Evolutionary conservation across 2,888 invertebrate species (phyloP).

Genomic region (Ectemnius lituratus): DNA sequence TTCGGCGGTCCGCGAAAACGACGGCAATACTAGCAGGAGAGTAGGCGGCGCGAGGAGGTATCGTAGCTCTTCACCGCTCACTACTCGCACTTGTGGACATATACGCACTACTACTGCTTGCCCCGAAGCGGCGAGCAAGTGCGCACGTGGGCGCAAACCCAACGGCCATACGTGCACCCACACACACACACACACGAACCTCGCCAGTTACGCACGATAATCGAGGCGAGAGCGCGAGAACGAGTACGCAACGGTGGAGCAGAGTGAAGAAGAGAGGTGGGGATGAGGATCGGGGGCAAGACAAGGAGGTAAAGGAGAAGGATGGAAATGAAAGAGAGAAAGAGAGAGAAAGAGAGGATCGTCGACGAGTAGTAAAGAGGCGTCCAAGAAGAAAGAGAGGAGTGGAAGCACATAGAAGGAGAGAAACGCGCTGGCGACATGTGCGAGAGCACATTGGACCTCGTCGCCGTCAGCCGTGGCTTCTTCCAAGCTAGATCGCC

Average conservation of each 20-base stretch:
- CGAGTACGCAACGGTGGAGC: slow-evolving; percentile 38
- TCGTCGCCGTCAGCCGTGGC: slow-evolving; percentile 40
- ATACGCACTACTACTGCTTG: no score
- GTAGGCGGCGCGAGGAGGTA: slow-evolving; percentile 42
- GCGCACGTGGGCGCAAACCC: slow-evolving; percentile 16
- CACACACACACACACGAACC: slow-evolving; percentile 28
- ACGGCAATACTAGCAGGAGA: slow-evolving; percentile 45
- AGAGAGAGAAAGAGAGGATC: background rate
- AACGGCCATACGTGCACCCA: slow-evolving; percentile 25
- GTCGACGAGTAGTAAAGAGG: background rate
- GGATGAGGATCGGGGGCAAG: background rate
- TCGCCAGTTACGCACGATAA: no score
- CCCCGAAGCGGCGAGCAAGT: background rate
- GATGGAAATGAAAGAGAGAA: slow-evolving; percentile 7
- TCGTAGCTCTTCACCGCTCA: no score
- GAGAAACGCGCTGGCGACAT: slow-evolving; percentile 42
- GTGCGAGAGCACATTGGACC: slow-evolving; percentile 44
- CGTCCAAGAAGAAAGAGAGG: slow-evolving; percentile 19
- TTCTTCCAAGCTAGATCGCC: slow-evolving; percentile 51
- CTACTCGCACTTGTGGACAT: no score
- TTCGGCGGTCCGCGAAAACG: slow-evolving; percentile 52
- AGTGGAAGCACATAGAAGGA: slow-evolving; percentile 8
- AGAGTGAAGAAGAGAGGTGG: slow-evolving; percentile 11
- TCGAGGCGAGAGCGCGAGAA: slow-evolving; percentile 16
- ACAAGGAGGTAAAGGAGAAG: slow-evolving; percentile 3